phyloP scores from a whole-genome alignment of 2,888 invertebrate genomes.

The Coelinius sp. region DNA sequence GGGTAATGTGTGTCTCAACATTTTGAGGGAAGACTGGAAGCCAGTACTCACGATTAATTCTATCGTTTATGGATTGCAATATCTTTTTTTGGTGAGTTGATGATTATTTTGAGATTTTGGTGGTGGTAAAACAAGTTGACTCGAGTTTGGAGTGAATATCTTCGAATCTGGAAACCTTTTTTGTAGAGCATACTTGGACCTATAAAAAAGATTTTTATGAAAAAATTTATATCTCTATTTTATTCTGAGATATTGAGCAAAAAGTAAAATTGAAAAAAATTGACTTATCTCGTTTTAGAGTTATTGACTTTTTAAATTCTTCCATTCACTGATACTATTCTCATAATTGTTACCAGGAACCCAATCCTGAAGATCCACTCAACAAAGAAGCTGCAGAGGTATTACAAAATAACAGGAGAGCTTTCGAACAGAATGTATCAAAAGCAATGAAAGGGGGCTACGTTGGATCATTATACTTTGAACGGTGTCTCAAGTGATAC shows the following conservation, averaged over 20 bases:
- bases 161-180: no score
- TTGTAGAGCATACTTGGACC: no score
- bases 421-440: constrained; percentile 96
- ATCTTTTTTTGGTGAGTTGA: constrained; percentile 88
- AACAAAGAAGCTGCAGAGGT: constrained; percentile 99
- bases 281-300: no score
- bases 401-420: constrained; percentile 91
- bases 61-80: constrained; percentile 97
- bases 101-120: neutral
- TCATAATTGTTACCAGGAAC: constrained; percentile 80
- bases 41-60: constrained; percentile 98
- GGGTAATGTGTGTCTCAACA: constrained; percentile 97
- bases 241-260: no score
- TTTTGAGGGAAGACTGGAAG: constrained; percentile 98
- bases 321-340: neutral
- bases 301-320: neutral
- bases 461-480: constrained; percentile 94
- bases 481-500: constrained; percentile 94
- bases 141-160: neutral
- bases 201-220: no score
- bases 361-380: constrained; percentile 97
- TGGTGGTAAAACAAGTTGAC: neutral
- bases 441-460: constrained; percentile 97
- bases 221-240: no score
- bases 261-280: no score